A percentile compares a stretch with the other conserved stretches of the same genome.
phyloP scores from a whole-genome alignment of 1,140 invertebrate species.

The Ips nitidus region DNA sequence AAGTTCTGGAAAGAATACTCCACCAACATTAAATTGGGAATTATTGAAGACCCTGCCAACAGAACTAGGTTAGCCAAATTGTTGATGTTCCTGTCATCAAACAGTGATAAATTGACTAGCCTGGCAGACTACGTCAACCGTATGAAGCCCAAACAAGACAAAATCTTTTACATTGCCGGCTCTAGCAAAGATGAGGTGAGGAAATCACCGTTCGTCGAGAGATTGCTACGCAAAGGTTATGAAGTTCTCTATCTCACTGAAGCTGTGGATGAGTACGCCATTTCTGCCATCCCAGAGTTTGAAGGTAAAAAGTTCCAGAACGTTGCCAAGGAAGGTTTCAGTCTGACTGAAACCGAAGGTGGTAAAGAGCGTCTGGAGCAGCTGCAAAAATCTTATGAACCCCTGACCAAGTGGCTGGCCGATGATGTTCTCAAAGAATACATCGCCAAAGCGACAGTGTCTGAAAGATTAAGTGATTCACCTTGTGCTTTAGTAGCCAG shows the following conservation, averaged over 20 bases:
- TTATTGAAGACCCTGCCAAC: slow-evolving; percentile 97
- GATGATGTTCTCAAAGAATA: slow-evolving; percentile 85
- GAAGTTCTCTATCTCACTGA: slow-evolving; percentile 96
- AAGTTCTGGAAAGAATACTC: slow-evolving; percentile 99
- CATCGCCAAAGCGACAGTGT: slow-evolving; percentile 82
- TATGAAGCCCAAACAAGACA: slow-evolving; percentile 97
- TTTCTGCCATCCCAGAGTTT: slow-evolving; percentile 97
- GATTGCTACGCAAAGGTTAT: slow-evolving; percentile 87
- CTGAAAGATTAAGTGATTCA: slow-evolving; percentile 87
- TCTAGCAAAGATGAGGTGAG: slow-evolving; percentile 83
- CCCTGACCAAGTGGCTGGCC: slow-evolving; percentile 87
- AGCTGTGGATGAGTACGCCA: slow-evolving; percentile 97
- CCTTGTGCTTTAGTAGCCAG: slow-evolving; percentile 96
- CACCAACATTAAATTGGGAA: slow-evolving; percentile 82
- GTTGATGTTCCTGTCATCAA: slow-evolving; percentile 87
- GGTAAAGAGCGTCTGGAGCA: slow-evolving; percentile 82
- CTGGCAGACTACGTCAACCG: slow-evolving; percentile 89
- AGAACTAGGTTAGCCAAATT: slow-evolving; percentile 93
- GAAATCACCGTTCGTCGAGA: slow-evolving; percentile 94
- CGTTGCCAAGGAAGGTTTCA: slow-evolving; percentile 97
- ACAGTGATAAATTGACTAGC: slow-evolving; percentile 69
- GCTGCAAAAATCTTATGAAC: slow-evolving; percentile 82
- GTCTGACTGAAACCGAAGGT: slow-evolving; percentile 80
- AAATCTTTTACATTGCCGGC: slow-evolving; percentile 97
- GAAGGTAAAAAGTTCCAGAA: slow-evolving; percentile 99